Evolutionary conservation across 1,140 invertebrate species (phyloP).

Genomic region (Orius laevigatus): DNA sequence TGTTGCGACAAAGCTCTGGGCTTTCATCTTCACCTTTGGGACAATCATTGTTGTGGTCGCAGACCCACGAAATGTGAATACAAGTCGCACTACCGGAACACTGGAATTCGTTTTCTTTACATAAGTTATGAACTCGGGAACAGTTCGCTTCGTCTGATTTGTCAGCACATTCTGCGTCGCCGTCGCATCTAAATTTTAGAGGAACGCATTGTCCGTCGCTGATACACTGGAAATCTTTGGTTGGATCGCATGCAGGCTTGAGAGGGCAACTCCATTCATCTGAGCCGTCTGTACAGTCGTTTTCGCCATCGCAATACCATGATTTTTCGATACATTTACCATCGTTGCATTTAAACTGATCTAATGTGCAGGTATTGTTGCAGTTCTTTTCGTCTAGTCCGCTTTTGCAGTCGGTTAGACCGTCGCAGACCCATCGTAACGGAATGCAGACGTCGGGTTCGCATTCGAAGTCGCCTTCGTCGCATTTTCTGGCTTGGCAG

Average conservation of each 20-base stretch:
- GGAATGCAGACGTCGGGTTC: constrained; percentile 37
- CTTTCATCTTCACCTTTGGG: constrained; percentile 20
- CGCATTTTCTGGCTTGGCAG: constrained; percentile 31
- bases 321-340: constrained; percentile 47
- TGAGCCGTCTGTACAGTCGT: constrained; percentile 44
- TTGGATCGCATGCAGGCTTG: not conserved
- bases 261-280: constrained; percentile 32
- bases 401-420: constrained; percentile 47
- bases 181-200: constrained; percentile 54
- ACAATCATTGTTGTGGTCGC: constrained; percentile 52
- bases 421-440: constrained; percentile 25
- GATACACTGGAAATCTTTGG: not conserved
- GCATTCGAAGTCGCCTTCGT: constrained; percentile 31
- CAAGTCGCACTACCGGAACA: constrained; percentile 20
- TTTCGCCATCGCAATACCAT: constrained; percentile 48
- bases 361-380: constrained; percentile 51
- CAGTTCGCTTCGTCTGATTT: constrained; percentile 35
- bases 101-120: constrained; percentile 21
- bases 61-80: constrained; percentile 26
- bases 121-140: constrained; percentile 21
- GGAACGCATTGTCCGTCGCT: constrained; percentile 1
- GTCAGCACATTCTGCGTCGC: constrained; percentile 45
- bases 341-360: constrained; percentile 60
- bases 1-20: constrained; percentile 9
- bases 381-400: constrained; percentile 52